Percentiles rank a stretch among this genome's conserved stretches.
phyloP scores from a whole-genome alignment of 2,888 invertebrate genomes.

The Eustalomyia histrio region DNA sequence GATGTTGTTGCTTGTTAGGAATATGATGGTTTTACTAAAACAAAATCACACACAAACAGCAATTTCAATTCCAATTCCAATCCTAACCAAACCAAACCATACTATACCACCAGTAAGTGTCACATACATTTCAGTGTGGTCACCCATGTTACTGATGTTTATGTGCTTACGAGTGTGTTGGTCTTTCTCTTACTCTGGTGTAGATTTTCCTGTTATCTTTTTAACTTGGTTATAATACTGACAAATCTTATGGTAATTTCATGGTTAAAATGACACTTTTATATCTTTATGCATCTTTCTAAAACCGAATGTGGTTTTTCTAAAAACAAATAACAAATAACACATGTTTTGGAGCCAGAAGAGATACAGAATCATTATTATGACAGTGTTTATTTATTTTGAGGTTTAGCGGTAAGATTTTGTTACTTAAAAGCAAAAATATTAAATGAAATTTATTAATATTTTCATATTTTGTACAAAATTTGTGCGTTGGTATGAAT shows the following conservation, averaged over 20 bases:
- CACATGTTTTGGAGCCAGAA: neutral
- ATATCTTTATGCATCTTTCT: slow-evolving; percentile 5
- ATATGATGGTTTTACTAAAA: neutral
- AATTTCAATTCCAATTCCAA: no score
- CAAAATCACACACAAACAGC: neutral
- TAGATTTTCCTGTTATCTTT: slow-evolving; percentile 62
- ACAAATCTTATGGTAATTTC: slow-evolving; percentile 68
- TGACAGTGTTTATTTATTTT: slow-evolving; percentile 17
- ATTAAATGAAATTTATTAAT: slow-evolving; percentile 56
- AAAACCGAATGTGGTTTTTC: slow-evolving; percentile 55
- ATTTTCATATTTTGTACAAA: slow-evolving; percentile 16
- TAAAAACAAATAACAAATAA: slow-evolving; percentile 28
- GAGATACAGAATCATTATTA: no score
- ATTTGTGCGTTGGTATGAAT: no score
- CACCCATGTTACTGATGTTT: slow-evolving; percentile 62
- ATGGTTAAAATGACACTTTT: slow-evolving; percentile 67
- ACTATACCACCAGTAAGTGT: slow-evolving; percentile 30
- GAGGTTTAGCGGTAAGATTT: slow-evolving; percentile 58
- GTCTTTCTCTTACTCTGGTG: slow-evolving; percentile 19
- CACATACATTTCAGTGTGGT: slow-evolving; percentile 61
- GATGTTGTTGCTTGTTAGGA: slow-evolving; percentile 21
- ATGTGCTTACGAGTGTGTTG: slow-evolving; percentile 29
- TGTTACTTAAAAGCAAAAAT: slow-evolving; percentile 59
- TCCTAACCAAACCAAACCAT: slow-evolving; percentile 7
- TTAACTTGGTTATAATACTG: slow-evolving; percentile 65